phyloP scores from a whole-genome alignment of 2,888 invertebrate genomes.

The Macaria liturata region DNA sequence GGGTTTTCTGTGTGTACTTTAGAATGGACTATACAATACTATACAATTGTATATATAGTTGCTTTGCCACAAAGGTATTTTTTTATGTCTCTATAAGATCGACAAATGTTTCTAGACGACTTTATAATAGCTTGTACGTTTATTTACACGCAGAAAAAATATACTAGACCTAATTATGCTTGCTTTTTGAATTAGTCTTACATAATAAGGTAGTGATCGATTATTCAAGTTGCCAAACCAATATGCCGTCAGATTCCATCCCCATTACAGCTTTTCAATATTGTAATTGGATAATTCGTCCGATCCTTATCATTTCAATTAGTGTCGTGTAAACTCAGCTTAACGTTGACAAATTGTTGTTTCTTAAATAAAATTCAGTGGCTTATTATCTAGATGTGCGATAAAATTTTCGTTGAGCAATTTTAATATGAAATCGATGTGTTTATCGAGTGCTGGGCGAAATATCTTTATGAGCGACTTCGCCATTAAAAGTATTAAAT shows the following conservation, averaged over 20 bases:
- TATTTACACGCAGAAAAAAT: no score
- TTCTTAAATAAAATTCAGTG: slow-evolving; percentile 36
- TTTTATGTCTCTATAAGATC: no score
- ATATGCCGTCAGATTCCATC: slow-evolving; percentile 44
- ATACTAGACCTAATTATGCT: no score
- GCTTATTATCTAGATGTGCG: slow-evolving; percentile 21
- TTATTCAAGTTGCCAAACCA: no score
- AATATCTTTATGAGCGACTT: slow-evolving; percentile 24
- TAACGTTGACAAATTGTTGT: slow-evolving; percentile 51
- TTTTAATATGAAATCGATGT: slow-evolving; percentile 21
- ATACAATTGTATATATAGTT: no score
- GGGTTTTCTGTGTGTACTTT: slow-evolving; percentile 43
- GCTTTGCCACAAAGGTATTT: no score
- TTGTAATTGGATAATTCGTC: slow-evolving; percentile 64
- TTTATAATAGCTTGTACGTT: no score
- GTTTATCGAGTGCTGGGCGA: slow-evolving; percentile 14
- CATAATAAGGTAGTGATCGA: no score
- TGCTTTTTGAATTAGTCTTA: no score
- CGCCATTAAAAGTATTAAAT: slow-evolving; percentile 26
- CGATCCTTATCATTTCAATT: slow-evolving; percentile 65
- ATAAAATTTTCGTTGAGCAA: slow-evolving; percentile 19
- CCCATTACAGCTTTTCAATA: slow-evolving; percentile 56
- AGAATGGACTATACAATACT: slow-evolving; percentile 25
- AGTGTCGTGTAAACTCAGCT: slow-evolving; percentile 43
- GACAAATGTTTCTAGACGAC: no score